These are phyloP conservation scores for Brachylomia viminalis DNA, from an alignment of 2,888 invertebrate species.

Conservation along the genomic window DNA sequence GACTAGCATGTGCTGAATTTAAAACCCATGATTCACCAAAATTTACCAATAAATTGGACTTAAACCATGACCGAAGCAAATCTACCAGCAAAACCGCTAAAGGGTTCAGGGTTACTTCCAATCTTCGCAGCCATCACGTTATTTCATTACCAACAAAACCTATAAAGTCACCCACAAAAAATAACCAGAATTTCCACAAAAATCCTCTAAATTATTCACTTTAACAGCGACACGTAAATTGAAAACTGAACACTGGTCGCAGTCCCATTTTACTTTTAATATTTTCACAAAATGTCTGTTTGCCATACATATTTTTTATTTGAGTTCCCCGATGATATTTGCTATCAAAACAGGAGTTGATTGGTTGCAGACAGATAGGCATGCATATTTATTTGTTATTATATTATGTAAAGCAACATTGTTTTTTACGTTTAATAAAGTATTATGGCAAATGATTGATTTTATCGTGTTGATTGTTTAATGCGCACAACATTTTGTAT, in stretches of 20 bases:
- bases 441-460: not conserved
- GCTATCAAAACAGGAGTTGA: conserved; percentile 62
- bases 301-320: conserved; percentile 58
- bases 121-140: too few species aligned
- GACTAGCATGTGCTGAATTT: too few species aligned
- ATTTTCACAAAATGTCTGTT: conserved; percentile 62
- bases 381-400: conserved; percentile 50
- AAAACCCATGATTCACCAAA: too few species aligned
- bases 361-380: conserved; percentile 52
- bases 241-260: conserved; percentile 53
- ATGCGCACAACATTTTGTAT: not conserved
- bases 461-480: not conserved
- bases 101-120: too few species aligned
- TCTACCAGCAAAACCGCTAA: too few species aligned
- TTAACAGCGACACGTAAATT: conserved; percentile 57
- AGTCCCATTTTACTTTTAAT: conserved; percentile 58
- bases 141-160: too few species aligned
- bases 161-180: too few species aligned
- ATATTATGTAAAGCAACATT: conserved; percentile 7
- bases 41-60: too few species aligned
- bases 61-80: too few species aligned
- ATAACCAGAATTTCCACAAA: conserved; percentile 23
- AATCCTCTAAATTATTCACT: conserved; percentile 59
- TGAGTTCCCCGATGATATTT: conserved; percentile 58
- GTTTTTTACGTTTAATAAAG: conserved; percentile 21